These are phyloP conservation scores for Elephas maximus DNA, from an alignment of 2,113 vertebrate genomes.

Conservation along the genomic window DNA sequence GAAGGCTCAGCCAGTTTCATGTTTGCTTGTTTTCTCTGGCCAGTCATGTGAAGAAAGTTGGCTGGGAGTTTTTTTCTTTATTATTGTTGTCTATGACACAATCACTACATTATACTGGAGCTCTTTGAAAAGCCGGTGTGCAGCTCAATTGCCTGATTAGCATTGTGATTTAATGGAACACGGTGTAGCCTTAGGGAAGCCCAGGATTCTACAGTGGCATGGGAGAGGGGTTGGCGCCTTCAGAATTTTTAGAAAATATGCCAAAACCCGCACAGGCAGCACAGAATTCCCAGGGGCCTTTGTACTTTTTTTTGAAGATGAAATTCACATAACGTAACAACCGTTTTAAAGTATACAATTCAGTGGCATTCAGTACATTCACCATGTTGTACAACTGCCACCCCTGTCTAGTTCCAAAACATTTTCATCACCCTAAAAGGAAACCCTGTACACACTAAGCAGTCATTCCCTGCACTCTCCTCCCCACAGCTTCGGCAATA, in stretches of 20 bases:
- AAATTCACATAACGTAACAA: neutral
- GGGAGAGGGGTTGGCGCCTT: conserved; percentile 39
- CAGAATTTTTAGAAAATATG: conserved; percentile 32
- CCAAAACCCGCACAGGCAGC: neutral
- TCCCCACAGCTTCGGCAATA: neutral
- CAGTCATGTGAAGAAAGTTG: conserved; percentile 70
- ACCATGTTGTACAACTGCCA: neutral
- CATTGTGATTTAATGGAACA: conserved; percentile 36
- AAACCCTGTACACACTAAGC: neutral
- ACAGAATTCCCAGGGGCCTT: conserved; percentile 33
- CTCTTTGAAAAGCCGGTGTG: conserved; percentile 66
- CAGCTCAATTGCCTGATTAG: conserved; percentile 45
- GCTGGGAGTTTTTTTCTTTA: conserved; percentile 62
- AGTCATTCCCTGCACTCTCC: neutral
- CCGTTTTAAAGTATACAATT: neutral
- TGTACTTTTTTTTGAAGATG: neutral
- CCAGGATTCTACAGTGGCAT: neutral
- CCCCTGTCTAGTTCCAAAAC: neutral
- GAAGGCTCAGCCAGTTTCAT: neutral
- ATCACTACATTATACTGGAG: conserved; percentile 68
- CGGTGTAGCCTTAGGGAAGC: conserved; percentile 13
- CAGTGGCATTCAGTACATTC: neutral
- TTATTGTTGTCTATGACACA: conserved; percentile 67
- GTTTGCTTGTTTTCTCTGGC: conserved; percentile 76
- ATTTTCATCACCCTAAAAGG: neutral